Percentiles rank a stretch among this genome's conserved stretches.
Conservation (phyloP, 2,888 invertebrate species). For the Dendrolimus pini region DNA sequence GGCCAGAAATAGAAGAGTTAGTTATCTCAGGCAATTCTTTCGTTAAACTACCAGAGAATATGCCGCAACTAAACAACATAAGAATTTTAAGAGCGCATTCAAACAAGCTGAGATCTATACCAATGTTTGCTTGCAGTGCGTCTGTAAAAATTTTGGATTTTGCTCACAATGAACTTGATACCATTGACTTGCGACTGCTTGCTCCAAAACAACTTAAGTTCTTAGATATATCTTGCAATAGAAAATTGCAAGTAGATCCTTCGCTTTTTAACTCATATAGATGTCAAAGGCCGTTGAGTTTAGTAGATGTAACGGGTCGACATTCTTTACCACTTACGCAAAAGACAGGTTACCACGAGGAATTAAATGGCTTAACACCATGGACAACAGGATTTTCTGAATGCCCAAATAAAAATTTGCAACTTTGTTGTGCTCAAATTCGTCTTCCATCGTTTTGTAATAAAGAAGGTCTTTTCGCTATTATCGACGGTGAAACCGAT, state of each 20-base stretch:
- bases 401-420: conserved; percentile 84
- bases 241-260: conserved; percentile 88
- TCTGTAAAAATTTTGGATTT: conserved; percentile 88
- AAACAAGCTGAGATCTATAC: conserved; percentile 84
- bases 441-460: conserved; percentile 87
- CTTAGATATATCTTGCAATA: conserved; percentile 89
- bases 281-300: conserved; percentile 86
- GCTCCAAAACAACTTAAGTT: conserved; percentile 90
- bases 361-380: conserved; percentile 76
- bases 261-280: conserved; percentile 87
- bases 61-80: conserved; percentile 82
- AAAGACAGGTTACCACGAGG: conserved; percentile 70
- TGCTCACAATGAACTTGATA: conserved; percentile 90
- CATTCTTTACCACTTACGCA: conserved; percentile 80
- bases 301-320: conserved; percentile 90
- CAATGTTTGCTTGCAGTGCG: conserved; percentile 84
- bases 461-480: conserved; percentile 87
- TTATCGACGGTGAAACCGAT: conserved; percentile 88
- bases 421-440: conserved; percentile 86
- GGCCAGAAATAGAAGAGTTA: conserved; percentile 88
- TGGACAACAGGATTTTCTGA: conserved; percentile 92
- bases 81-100: conserved; percentile 88
- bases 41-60: conserved; percentile 84
- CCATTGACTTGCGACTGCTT: conserved; percentile 84
- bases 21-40: conserved; percentile 89